These are phyloP conservation scores for Scortum barcoo DNA, from an alignment of 2,113 vertebrate species.

Conservation along the genomic window DNA sequence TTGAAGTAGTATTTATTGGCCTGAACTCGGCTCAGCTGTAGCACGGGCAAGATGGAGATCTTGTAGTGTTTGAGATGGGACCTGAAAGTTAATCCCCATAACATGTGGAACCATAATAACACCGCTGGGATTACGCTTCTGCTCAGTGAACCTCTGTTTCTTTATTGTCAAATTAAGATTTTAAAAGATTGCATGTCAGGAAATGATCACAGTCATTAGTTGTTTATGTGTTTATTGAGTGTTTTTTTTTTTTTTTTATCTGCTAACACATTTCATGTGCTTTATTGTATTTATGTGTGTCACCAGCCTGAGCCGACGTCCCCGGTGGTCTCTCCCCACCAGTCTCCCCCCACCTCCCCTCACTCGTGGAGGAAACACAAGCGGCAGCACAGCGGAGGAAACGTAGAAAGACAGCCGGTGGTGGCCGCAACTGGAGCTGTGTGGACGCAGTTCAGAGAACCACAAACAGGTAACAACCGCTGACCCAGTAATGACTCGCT, in stretches of 20 bases:
- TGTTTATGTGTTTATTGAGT: not conserved
- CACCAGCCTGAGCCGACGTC: constrained; percentile 92
- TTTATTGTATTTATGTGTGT: not conserved
- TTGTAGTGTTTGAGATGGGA: not conserved
- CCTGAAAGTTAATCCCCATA: constrained; percentile 15
- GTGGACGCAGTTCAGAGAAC: constrained; percentile 95
- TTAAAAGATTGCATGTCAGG: not conserved
- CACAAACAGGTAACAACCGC: constrained; percentile 88
- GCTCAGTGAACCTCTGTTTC: not conserved
- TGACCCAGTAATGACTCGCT: not conserved
- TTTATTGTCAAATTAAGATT: not conserved
- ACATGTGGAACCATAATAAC: not conserved
- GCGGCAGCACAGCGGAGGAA: constrained; percentile 94
- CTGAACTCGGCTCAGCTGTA: not conserved
- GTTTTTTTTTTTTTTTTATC: not conserved
- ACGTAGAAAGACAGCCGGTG: constrained; percentile 86
- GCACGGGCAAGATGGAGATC: not conserved
- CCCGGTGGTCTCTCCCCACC: constrained; percentile 96
- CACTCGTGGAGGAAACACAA: constrained; percentile 95
- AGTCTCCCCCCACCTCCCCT: constrained; percentile 96
- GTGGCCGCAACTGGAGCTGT: constrained; percentile 86
- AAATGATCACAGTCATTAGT: not conserved
- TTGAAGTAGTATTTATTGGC: not conserved
- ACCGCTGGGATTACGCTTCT: not conserved
- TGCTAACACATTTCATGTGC: not conserved